Conservation (phyloP, 92 coral and sea anemone genomes). For the Micromussa lordhowensis region DNA sequence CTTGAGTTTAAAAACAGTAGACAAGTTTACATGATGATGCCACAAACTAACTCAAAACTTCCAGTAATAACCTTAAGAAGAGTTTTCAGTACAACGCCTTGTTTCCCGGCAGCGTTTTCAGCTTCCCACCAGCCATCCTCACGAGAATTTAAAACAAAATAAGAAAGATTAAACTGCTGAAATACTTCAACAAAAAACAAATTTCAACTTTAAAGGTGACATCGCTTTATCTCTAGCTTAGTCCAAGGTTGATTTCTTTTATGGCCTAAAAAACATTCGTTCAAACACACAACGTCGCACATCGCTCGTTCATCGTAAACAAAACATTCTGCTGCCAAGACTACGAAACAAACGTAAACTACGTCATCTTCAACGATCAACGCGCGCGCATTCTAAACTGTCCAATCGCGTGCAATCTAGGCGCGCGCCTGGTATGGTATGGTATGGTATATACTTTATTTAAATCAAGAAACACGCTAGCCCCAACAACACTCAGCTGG, state of each 20-base stretch:
- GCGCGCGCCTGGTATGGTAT: no score
- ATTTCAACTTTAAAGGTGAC: background rate
- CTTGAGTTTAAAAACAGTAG: no score
- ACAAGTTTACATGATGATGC: no score
- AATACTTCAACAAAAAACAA: background rate
- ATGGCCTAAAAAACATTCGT: background rate
- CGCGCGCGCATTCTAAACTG: background rate
- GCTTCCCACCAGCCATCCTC: slow-evolving; percentile 99
- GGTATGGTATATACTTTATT: no score
- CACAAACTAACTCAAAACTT: background rate
- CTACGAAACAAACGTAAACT: background rate
- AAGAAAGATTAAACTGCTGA: background rate
- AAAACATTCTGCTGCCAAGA: no score
- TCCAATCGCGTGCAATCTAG: background rate
- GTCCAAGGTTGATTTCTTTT: background rate
- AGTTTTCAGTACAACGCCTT: slow-evolving; percentile 91
- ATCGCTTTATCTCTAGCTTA: background rate
- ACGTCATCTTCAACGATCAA: background rate
- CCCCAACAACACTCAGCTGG: no score
- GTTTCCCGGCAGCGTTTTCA: slow-evolving; percentile 81
- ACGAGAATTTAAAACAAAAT: slow-evolving; percentile 26
- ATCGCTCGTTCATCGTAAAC: background rate
- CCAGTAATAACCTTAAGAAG: slow-evolving; percentile 76
- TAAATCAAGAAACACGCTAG: no score
- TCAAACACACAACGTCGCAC: background rate